Evolutionary conservation across 2,113 vertebrate species (phyloP).

Genomic region (Eurypyga helias): DNA sequence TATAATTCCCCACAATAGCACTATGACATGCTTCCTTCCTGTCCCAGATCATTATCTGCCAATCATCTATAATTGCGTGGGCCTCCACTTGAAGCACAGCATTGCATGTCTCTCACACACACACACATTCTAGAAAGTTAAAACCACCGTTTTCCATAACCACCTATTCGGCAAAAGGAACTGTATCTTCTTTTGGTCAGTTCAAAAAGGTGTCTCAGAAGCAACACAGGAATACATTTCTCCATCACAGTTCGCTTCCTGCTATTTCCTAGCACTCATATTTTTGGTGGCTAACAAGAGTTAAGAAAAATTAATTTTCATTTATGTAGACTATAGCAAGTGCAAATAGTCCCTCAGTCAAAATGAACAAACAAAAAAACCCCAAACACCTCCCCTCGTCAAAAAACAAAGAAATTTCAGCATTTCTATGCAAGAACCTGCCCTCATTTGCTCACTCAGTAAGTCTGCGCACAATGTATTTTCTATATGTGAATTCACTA

Average conservation of each 20-base stretch:
- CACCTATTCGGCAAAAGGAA: background rate
- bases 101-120: background rate
- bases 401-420: background rate
- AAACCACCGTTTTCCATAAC: background rate
- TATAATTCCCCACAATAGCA: constrained; percentile 30
- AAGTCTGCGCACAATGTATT: background rate
- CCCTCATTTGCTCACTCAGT: background rate
- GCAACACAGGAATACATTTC: background rate
- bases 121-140: background rate
- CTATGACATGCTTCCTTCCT: constrained; percentile 60
- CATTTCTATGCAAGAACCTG: background rate
- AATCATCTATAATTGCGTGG: constrained; percentile 43
- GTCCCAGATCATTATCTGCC: constrained; percentile 48
- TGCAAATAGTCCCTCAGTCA: background rate
- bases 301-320: background rate
- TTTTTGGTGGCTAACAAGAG: background rate
- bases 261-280: background rate
- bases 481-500: background rate
- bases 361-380: background rate
- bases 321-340: background rate
- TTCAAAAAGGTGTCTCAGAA: background rate
- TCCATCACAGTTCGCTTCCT: background rate
- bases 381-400: background rate
- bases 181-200: background rate
- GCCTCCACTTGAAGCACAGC: background rate